Percentiles rank a stretch among this genome's conserved stretches.
Evolutionary conservation across 1,140 invertebrate genomes (phyloP).

Genomic region (Drosophila obscura): DNA sequence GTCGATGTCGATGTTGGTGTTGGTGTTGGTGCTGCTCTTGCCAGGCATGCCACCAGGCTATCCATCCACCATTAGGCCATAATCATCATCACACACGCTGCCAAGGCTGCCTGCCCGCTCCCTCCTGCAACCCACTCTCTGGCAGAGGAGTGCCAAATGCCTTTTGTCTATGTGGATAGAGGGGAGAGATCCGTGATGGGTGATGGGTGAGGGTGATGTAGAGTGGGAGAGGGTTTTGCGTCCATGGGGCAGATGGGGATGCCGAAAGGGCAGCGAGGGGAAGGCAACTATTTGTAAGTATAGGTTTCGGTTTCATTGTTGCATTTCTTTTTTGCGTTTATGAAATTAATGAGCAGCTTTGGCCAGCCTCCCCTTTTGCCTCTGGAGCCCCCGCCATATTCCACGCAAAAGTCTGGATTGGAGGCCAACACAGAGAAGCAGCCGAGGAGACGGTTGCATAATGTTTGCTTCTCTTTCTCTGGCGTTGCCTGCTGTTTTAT

Average conservation of each 20-base stretch:
- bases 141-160: constrained; percentile 72
- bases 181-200: constrained; percentile 1
- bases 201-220: no score
- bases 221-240: not conserved
- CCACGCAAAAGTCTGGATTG: constrained; percentile 15
- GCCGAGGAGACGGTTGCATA: constrained; percentile 56
- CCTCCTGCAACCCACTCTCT: not conserved
- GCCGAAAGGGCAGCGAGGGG: not conserved
- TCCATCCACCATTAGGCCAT: constrained; percentile 76
- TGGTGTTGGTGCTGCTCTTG: constrained; percentile 44
- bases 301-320: constrained; percentile 82
- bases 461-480: constrained; percentile 36
- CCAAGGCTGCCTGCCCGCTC: constrained; percentile 43
- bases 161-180: constrained; percentile 69
- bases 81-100: constrained; percentile 80
- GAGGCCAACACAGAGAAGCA: constrained; percentile 29
- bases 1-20: constrained; percentile 13
- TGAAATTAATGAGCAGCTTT: constrained; percentile 79
- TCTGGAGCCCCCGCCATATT: constrained; percentile 8
- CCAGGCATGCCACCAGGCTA: constrained; percentile 76
- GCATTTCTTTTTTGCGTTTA: constrained; percentile 79
- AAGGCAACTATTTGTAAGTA: constrained; percentile 76
- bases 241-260: constrained; percentile 4
- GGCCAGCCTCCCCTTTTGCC: constrained; percentile 40
- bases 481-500: constrained; percentile 55